Conservation (phyloP, 1,140 invertebrate species). For the Nephila pilipes region DNA sequence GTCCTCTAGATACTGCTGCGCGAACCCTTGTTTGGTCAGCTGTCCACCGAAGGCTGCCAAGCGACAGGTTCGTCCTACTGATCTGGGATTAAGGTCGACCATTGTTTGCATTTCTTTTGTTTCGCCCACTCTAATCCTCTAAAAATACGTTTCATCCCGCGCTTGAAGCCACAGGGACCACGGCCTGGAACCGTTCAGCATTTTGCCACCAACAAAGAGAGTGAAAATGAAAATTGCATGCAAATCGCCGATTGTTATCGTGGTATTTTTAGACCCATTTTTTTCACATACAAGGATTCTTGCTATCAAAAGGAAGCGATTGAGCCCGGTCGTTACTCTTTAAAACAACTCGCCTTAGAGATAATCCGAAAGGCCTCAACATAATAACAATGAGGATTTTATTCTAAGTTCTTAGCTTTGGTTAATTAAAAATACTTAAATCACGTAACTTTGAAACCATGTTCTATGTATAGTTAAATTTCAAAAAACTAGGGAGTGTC, state of each 20-base stretch:
- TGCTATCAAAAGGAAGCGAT: background rate
- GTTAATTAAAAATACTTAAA: background rate
- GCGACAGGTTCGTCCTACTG: background rate
- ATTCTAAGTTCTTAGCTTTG: background rate
- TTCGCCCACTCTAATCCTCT: conserved; percentile 45
- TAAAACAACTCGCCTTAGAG: background rate
- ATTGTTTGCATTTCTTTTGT: conserved; percentile 57
- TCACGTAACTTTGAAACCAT: background rate
- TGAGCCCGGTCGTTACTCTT: background rate
- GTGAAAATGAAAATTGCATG: conserved; percentile 38
- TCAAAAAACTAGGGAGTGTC: too few relatives aligned
- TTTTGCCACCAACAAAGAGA: conserved; percentile 16
- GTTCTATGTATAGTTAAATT: background rate
- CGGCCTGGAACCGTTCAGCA: background rate
- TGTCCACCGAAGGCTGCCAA: background rate
- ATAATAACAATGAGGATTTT: background rate
- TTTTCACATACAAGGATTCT: background rate
- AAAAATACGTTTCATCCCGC: conserved; percentile 32
- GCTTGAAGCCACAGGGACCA: background rate
- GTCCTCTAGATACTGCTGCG: background rate
- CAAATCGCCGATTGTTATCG: conserved; percentile 32
- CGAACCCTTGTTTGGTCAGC: background rate
- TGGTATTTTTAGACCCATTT: conserved; percentile 33
- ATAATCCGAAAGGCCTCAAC: background rate
- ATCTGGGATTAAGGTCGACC: conserved; percentile 56